Evolutionary conservation across 2,888 invertebrate genomes (phyloP).

Genomic region (Archaeoteleia sp.): DNA sequence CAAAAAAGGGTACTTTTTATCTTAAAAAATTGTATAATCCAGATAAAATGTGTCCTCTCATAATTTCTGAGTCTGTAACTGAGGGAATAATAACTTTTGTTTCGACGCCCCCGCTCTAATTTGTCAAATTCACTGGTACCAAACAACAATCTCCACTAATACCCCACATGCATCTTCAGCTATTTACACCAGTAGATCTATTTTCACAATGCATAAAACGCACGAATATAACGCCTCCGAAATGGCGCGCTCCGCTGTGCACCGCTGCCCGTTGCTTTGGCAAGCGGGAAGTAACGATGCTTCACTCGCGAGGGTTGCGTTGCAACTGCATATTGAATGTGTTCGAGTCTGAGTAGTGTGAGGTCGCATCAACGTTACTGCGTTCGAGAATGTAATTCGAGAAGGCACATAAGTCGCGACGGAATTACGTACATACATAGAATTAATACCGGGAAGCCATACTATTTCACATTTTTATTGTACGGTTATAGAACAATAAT

Average conservation of each 20-base stretch:
- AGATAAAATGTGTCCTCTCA: too few species aligned
- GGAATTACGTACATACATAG: constrained; percentile 26
- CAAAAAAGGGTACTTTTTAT: too few species aligned
- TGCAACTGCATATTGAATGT: constrained; percentile 53
- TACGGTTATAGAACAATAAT: too few species aligned
- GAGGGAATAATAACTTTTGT: too few species aligned
- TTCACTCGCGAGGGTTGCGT: constrained; percentile 51
- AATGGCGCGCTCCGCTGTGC: constrained; percentile 36
- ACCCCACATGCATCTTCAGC: neutral
- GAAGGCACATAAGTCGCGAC: constrained; percentile 46
- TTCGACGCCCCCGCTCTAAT: too few species aligned
- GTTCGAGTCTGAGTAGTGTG: constrained; percentile 55
- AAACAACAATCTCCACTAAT: too few species aligned
- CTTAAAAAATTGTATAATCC: too few species aligned
- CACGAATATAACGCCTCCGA: constrained; percentile 28
- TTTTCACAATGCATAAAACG: constrained; percentile 26
- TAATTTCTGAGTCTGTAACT: too few species aligned
- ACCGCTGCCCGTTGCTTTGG: constrained; percentile 35
- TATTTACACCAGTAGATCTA: constrained; percentile 13
- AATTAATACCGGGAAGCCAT: too few species aligned
- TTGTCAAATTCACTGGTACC: too few species aligned
- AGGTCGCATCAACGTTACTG: constrained; percentile 60
- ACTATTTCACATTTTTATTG: too few species aligned
- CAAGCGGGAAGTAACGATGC: constrained; percentile 49
- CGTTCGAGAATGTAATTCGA: constrained; percentile 62